Evolutionary conservation across 1,140 invertebrate species (phyloP), one percentile per base, ranked within the genome.

Genomic region (Melipona quadrifasciata): DNA sequence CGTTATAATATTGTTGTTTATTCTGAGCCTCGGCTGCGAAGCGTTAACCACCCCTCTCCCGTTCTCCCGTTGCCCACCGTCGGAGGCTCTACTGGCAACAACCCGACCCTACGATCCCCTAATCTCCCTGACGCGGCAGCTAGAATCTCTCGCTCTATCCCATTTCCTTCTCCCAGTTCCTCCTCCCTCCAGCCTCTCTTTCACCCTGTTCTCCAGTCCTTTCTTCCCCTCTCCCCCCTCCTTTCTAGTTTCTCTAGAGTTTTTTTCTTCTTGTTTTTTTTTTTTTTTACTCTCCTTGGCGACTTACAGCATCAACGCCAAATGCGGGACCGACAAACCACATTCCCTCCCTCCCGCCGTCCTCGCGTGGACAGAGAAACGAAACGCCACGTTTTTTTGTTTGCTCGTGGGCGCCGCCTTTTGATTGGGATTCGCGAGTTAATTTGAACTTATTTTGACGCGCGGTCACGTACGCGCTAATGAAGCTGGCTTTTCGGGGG

Each of bases 1-100:
- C 92, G 93, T 94, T 94, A 94, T 94, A 94, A 94, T 94, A 94
- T 94, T 93, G 92, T 94, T 94, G 92, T 94, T 94, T 93, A 93
- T 94, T 94, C 91, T 89, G 89, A 91, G 89, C 90, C 90, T 92
- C 91, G 91, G 91, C 90, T 91, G 90, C 91, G 88, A 90, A 92
- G 90, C 91, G 90, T 92, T 93, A 93, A 93, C 92, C 91, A 91
- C 91, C 90, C 91, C 84, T 78, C 81, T 85, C 76, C 87, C 84
- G 76, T 81, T 85, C 80, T 86, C 78, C 72, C 86, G 82, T 70
- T 80, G 71, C 39, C 8, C 39, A 6, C 6, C 39, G 39, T 47
- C 8, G 39, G 39, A 6, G 39, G 70, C 71, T 77, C 74, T 64
- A 84, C 73, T 64, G 84, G 83, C 84, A 81, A 82, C 85, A 80